Base-by-base conservation (phyloP, 2,888 invertebrate species). In the Crepidodera aurea region DNA sequence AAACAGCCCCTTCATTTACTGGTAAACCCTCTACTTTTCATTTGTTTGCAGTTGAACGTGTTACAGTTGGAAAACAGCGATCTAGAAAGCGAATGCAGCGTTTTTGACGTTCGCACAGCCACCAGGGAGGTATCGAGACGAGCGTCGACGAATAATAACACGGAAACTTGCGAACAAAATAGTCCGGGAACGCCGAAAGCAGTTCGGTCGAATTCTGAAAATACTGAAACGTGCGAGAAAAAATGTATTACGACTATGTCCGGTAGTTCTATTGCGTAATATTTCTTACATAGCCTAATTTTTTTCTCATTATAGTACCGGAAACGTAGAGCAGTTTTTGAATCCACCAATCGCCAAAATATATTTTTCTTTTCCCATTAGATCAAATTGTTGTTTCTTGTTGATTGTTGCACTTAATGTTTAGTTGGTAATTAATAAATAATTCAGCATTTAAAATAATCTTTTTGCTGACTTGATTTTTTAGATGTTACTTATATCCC, bases 41-140 rank as follows among this genome's bases (percentile, higher is more conserved):
- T 16, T 18, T 57, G 29, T 63, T 75, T 74, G 7, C 70, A 81
- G 80, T 70, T 81, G 58, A 81, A 80, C 69, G 78, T 81, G 50
- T 79, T 82, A 13, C 83, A 87, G 83, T 82, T 86, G 70, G 87
- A 87, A 74, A 84, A 84, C 61, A 87, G 86, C 68, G 87, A 88
- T 76, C 81, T 87, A 64, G 87, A 87, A 69, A 85, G 86, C 72
- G 87, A 87, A 71, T 84, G 84, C 62, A 84, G 85, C 65, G 84
- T 85, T n/a, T 86, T 86, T 74, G 86, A 87, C 71, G 84, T 84
- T 7, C 83, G 86, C 66, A 84, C 84, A 34, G 82, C 83, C 34
- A 79, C 82, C 7, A 76, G 83, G n/a, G 77, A 66, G 76, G 78
- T 75, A 2, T 75, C 77, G 32, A 65, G 77, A 44, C 78, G 84